These are phyloP conservation scores for Folsomia manolachei DNA, from an alignment of 2,888 invertebrate species.

Conservation along the genomic window DNA sequence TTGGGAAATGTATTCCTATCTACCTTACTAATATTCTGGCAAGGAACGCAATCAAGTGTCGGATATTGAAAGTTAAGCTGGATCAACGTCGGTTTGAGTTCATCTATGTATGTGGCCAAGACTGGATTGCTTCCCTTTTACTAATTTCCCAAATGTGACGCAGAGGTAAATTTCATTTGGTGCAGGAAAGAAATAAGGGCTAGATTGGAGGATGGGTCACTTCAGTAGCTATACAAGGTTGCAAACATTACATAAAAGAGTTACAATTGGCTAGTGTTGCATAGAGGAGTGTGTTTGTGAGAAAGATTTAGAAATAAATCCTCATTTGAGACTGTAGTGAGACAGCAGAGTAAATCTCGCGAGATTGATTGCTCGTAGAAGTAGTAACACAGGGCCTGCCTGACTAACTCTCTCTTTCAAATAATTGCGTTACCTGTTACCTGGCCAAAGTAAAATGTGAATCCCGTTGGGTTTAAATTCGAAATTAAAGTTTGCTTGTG, in stretches of 20 bases:
- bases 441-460: not conserved
- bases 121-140: not conserved
- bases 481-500: not conserved
- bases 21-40: too few species aligned
- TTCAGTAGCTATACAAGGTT: too few species aligned
- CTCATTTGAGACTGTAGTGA: constrained; percentile 7
- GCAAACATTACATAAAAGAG: too few species aligned
- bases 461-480: constrained; percentile 2
- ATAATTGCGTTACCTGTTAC: constrained; percentile 2
- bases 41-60: not conserved
- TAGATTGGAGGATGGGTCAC: not conserved
- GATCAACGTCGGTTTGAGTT: too few species aligned
- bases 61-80: not conserved
- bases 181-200: not conserved
- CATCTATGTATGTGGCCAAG: too few species aligned
- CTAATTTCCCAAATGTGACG: not conserved
- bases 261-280: too few species aligned
- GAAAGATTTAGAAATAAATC: constrained; percentile 3
- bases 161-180: too few species aligned
- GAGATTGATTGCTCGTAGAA: constrained; percentile 6
- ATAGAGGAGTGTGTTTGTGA: not conserved
- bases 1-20: too few species aligned
- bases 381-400: not conserved
- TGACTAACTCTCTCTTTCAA: not conserved
- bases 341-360: constrained; percentile 3